A percentile compares a stretch with the other conserved stretches of the same genome.
Conservation (phyloP, 2,113 vertebrate species). For the Rhinolophus sinicus region DNA sequence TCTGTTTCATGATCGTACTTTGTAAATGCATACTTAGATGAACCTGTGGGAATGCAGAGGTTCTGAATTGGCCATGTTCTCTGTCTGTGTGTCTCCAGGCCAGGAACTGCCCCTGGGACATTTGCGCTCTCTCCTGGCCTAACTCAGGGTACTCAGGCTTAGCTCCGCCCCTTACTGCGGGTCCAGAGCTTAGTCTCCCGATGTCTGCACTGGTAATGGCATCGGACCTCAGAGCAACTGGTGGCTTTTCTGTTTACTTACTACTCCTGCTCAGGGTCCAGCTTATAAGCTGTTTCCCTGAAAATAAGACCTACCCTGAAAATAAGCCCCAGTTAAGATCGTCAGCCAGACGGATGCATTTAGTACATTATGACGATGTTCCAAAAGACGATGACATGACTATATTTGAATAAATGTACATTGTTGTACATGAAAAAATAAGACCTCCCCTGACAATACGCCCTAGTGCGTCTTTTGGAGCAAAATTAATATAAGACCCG, state of each 20-base stretch:
- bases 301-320: too few relatives aligned
- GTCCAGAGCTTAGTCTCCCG: background rate
- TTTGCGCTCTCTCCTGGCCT: background rate
- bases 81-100: background rate
- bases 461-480: too few relatives aligned
- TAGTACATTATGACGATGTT: too few relatives aligned
- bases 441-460: too few relatives aligned
- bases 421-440: too few relatives aligned
- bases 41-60: background rate
- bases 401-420: too few relatives aligned
- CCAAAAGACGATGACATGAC: too few relatives aligned
- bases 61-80: background rate
- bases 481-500: too few relatives aligned
- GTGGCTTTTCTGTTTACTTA: background rate
- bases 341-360: too few relatives aligned
- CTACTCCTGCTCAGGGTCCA: background rate
- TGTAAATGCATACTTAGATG: background rate
- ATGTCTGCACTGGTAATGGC: background rate
- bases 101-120: background rate
- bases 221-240: background rate
- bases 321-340: too few relatives aligned
- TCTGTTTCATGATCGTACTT: background rate
- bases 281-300: background rate
- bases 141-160: background rate
- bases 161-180: background rate